A percentile compares a stretch with the other conserved stretches of the same genome.
phyloP scores from a whole-genome alignment of 2,888 invertebrate genomes.

The Eupithecia subfuscata region DNA sequence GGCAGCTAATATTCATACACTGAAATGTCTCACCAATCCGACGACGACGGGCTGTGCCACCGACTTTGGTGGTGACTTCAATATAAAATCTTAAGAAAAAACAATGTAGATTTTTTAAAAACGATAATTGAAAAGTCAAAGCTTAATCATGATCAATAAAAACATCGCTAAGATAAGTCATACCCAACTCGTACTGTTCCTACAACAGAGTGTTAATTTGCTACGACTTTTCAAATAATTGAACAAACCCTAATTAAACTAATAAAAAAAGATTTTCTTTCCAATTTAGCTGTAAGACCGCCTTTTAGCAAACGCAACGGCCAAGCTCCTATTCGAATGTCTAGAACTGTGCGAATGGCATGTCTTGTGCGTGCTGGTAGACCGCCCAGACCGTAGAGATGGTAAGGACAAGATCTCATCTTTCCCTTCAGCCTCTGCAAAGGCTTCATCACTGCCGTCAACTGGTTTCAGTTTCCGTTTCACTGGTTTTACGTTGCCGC shows the following conservation, averaged over 20 bases:
- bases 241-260: too few species aligned
- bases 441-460: slow-evolving; percentile 65
- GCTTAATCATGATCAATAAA: not conserved
- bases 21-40: too few species aligned
- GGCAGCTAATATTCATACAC: too few species aligned
- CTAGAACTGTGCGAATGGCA: slow-evolving; percentile 70
- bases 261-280: too few species aligned
- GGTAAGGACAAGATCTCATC: slow-evolving; percentile 70
- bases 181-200: not conserved
- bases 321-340: slow-evolving; percentile 70
- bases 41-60: not conserved
- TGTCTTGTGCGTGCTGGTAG: slow-evolving; percentile 65
- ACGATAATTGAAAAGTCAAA: not conserved
- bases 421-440: slow-evolving; percentile 66
- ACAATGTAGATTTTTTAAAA: not conserved
- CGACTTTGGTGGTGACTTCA: not conserved
- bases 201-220: not conserved
- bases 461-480: slow-evolving; percentile 64
- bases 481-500: slow-evolving; percentile 85
- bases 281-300: slow-evolving; percentile 58
- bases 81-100: too few species aligned
- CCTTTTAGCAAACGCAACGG: slow-evolving; percentile 72
- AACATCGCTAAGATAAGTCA: not conserved
- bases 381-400: slow-evolving; percentile 64
- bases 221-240: too few species aligned